Base-by-base conservation (phyloP, 2,888 invertebrate genomes). In the Uloborus plumipes region DNA sequence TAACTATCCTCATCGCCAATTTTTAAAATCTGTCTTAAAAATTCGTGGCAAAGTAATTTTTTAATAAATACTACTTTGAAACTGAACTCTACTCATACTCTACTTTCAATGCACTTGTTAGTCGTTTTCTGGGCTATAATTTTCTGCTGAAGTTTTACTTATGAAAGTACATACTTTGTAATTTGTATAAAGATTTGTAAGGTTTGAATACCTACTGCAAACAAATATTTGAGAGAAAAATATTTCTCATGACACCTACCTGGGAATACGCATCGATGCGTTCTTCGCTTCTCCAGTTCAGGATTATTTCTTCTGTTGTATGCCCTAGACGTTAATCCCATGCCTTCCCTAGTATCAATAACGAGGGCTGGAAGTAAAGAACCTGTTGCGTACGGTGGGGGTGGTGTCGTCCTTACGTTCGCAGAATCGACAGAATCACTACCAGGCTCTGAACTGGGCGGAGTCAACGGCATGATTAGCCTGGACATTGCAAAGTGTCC, bases 201-300 rank as follows among this genome's bases (percentile, higher is more conserved):
- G n/a, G n/a, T n/a, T n/a, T n/a, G n/a, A n/a, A n/a, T n/a, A n/a
- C n/a, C n/a, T n/a, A n/a, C n/a, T n/a, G n/a, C n/a, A n/a, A n/a
- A n/a, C n/a, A n/a, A n/a, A n/a, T n/a, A n/a, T n/a, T n/a, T n/a
- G n/a, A n/a, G n/a, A n/a, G n/a, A n/a, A n/a, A n/a, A n/a, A n/a
- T n/a, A n/a, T n/a, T 39, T 39, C 11, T 39, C 55, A 1, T 59
- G 18, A 59, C 3, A 18, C 78, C 61, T 26, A 79, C 84, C 84
- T n/a, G 95, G 93, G 90, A 95, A 98, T 91, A 96, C 95, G 91
- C 98, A 98, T 90, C 95, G 97, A 89, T 98, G 98, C 87, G 98
- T 96, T 88, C 98, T 91, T 87, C 98, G 91, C 90, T 97, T 98
- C 89, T 98, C 98, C 87, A 98, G 90, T 89, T 98, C 98, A 0